phyloP scores from a whole-genome alignment of 2,113 vertebrate species.

The Phylloscopus whistleri region DNA sequence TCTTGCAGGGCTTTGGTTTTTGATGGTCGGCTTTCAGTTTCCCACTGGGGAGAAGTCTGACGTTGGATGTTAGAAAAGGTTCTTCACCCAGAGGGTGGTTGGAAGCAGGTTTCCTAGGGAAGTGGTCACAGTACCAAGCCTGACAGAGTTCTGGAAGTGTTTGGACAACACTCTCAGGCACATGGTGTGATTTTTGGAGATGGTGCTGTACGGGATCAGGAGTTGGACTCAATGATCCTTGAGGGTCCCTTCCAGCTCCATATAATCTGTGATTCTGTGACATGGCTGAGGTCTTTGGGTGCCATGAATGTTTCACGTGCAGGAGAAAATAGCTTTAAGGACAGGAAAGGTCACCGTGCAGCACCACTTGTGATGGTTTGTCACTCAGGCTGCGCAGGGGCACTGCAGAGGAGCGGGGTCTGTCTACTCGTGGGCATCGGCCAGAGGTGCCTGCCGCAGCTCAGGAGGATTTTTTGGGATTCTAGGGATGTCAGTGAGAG shows the following conservation, averaged over 20 bases:
- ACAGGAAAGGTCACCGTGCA: rapidly evolving
- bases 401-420: neutral
- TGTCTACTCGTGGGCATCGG: rapidly evolving
- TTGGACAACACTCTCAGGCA: neutral
- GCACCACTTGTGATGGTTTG: neutral
- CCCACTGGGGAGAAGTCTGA: rapidly evolving
- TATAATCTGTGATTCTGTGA: neutral
- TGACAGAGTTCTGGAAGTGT: neutral
- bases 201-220: neutral
- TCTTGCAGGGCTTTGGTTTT: neutral
- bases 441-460: neutral
- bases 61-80: rapidly evolving
- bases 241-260: neutral
- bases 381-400: neutral
- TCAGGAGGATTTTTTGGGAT: neutral
- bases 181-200: neutral
- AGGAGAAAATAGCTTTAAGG: neutral
- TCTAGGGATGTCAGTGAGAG: neutral
- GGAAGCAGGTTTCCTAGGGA: neutral
- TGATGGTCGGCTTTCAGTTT: neutral
- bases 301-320: neutral
- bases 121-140: neutral
- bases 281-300: neutral
- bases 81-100: neutral
- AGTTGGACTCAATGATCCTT: neutral